A percentile compares a stretch with the other conserved stretches of the same genome.
Evolutionary conservation across 2,888 invertebrate genomes (phyloP).

Genomic region (Coronaproctus castanopsis): DNA sequence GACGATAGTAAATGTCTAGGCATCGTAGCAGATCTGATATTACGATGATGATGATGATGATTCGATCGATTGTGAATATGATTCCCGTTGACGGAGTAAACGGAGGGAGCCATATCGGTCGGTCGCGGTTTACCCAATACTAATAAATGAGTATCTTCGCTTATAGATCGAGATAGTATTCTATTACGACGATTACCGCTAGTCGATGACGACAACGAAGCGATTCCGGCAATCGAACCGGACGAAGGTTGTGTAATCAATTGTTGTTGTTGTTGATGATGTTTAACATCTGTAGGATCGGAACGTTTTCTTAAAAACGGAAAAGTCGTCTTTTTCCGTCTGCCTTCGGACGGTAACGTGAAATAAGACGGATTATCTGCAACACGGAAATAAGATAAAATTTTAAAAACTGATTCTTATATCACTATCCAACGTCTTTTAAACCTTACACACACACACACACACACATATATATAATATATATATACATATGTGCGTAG

Average conservation of each 20-base stretch:
- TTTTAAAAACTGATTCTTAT: constrained; percentile 7
- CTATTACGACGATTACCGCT: constrained; percentile 23
- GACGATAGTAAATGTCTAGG: neutral
- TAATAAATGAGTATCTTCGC: constrained; percentile 41
- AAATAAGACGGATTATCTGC: constrained; percentile 58
- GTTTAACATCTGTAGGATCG: constrained; percentile 21
- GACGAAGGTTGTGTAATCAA: constrained; percentile 19
- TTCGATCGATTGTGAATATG: constrained; percentile 18
- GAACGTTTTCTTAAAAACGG: constrained; percentile 24
- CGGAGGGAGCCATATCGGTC: constrained; percentile 42
- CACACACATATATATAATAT: no score
- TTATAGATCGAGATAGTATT: constrained; percentile 39
- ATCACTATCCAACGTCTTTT: no score
- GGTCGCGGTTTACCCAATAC: constrained; percentile 47
- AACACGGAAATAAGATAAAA: constrained; percentile 12
- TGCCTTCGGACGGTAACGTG: constrained; percentile 33
- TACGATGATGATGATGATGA: constrained; percentile 18
- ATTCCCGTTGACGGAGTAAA: constrained; percentile 20
- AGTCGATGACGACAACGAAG: constrained; percentile 17
- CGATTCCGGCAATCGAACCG: constrained; percentile 18
- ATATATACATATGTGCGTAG: no score
- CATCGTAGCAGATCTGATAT: constrained; percentile 2
- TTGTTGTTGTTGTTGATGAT: no score
- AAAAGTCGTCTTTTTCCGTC: constrained; percentile 18
- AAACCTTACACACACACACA: no score